A percentile compares a stretch with the other conserved stretches of the same genome.
phyloP scores from a whole-genome alignment of 2,888 invertebrate genomes.

The Eustalomyia histrio region DNA sequence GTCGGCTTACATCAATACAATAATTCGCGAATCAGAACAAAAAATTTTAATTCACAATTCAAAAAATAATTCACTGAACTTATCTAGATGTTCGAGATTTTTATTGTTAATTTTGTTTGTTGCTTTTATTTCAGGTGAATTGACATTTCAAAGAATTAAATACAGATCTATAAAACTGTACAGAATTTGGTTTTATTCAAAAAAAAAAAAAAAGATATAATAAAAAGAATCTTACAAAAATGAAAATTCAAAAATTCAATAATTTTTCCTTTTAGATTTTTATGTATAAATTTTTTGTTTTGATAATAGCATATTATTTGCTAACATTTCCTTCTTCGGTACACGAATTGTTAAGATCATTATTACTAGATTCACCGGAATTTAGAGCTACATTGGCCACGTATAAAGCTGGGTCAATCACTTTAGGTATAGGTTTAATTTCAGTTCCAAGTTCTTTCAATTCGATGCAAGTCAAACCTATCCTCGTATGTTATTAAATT shows the following conservation, averaged over 20 bases:
- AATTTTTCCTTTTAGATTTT: conserved; percentile 66
- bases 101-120: not conserved
- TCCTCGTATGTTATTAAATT: conserved; percentile 99
- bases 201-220: conserved; percentile 46
- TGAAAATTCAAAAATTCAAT: conserved; percentile 68
- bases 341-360: conserved; percentile 77
- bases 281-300: conserved; percentile 61
- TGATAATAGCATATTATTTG: conserved; percentile 75
- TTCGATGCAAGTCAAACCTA: conserved; percentile 97
- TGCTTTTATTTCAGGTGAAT: conserved; percentile 56
- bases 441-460: conserved; percentile 99
- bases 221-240: conserved; percentile 66
- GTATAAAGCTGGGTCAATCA: conserved; percentile 98
- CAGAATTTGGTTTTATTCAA: conserved; percentile 59
- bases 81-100: not conserved
- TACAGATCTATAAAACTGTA: conserved; percentile 65
- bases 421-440: conserved; percentile 99
- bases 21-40: too few species aligned
- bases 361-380: conserved; percentile 72
- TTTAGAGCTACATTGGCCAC: conserved; percentile 85
- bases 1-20: too few species aligned
- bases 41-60: too few species aligned
- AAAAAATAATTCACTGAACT: too few species aligned
- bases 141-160: conserved; percentile 45
- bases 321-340: conserved; percentile 79